phyloP scores from a whole-genome alignment of 2,888 invertebrate genomes.

The Cheilosia pagana region DNA sequence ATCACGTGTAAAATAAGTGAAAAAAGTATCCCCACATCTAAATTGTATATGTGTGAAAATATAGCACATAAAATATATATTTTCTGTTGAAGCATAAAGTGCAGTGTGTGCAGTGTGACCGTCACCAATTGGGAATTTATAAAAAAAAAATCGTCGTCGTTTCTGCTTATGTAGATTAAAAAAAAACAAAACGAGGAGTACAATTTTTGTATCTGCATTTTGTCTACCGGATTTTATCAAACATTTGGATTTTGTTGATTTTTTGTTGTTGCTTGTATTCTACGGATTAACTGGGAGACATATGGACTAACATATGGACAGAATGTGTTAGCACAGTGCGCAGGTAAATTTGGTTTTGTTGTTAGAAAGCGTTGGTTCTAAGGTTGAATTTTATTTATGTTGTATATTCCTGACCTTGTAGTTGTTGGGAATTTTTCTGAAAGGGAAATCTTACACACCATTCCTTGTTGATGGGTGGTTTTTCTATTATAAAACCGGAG shows the following conservation, averaged over 20 bases:
- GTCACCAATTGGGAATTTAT: slow-evolving; percentile 71
- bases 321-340: slow-evolving; percentile 73
- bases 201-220: slow-evolving; percentile 40
- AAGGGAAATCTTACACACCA: not conserved
- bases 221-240: slow-evolving; percentile 66
- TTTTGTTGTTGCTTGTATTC: slow-evolving; percentile 50
- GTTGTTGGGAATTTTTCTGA: slow-evolving; percentile 44
- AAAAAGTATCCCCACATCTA: slow-evolving; percentile 38
- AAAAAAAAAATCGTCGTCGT: slow-evolving; percentile 40
- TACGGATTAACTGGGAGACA: slow-evolving; percentile 66
- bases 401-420: slow-evolving; percentile 42
- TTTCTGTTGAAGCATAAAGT: slow-evolving; percentile 70
- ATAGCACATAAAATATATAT: slow-evolving; percentile 39
- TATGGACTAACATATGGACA: slow-evolving; percentile 72
- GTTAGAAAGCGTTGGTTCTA: slow-evolving; percentile 7
- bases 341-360: slow-evolving; percentile 60
- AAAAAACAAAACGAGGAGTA: slow-evolving; percentile 36
- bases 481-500: not conserved
- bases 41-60: slow-evolving; percentile 45
- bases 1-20: slow-evolving; percentile 73
- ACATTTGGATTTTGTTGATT: slow-evolving; percentile 58
- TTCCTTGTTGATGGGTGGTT: not conserved
- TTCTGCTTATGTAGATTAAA: slow-evolving; percentile 67
- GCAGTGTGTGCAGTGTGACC: slow-evolving; percentile 75
- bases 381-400: not conserved